Conservation (phyloP, 2,113 vertebrate species). For the Anseranas semipalmata region DNA sequence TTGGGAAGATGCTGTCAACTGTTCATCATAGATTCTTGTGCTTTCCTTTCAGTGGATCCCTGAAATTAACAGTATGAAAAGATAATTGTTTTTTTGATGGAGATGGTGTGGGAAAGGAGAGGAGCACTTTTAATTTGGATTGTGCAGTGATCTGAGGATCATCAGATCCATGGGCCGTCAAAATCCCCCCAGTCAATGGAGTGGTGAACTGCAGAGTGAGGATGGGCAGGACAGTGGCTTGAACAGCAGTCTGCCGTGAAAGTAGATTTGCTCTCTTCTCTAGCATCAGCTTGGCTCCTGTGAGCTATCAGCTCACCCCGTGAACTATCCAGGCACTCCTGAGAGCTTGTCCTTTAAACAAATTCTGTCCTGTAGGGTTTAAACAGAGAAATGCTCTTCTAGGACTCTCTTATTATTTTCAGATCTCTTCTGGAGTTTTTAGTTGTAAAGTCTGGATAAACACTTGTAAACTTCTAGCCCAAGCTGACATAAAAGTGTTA, state of each 20-base stretch:
- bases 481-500: background rate
- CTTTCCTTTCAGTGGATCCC: background rate
- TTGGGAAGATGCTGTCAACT: background rate
- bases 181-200: background rate
- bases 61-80: background rate
- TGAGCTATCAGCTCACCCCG: fast-evolving
- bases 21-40: background rate
- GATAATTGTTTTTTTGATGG: background rate
- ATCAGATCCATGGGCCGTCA: background rate
- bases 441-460: background rate
- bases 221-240: background rate
- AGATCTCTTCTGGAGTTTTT: no score
- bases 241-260: background rate
- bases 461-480: background rate
- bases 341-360: background rate
- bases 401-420: no score
- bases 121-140: background rate
- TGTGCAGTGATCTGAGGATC: background rate
- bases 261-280: background rate
- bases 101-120: background rate
- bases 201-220: background rate
- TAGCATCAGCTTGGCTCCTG: background rate
- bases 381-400: background rate
- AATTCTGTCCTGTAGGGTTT: background rate
- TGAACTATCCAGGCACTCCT: background rate